Conservation (phyloP, 2,797 vertebrate species). For the Vultur gryphus region DNA sequence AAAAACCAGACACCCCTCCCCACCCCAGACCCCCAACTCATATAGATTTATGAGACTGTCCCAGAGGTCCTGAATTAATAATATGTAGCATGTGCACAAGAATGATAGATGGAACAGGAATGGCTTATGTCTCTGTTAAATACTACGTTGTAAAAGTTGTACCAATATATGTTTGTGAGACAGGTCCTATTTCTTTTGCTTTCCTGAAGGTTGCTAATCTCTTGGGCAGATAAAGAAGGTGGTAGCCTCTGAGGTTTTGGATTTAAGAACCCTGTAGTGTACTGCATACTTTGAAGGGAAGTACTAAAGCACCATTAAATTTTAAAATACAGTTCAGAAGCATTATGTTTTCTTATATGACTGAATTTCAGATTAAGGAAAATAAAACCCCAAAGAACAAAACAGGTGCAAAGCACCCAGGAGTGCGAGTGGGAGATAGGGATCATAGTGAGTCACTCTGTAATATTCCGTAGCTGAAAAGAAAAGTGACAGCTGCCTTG, state of each 20-base stretch:
- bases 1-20: neutral
- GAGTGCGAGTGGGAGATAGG: neutral
- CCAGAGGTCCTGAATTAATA: constrained; percentile 50
- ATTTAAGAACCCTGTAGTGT: neutral
- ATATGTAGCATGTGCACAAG: neutral
- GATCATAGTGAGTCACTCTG: neutral
- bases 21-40: neutral
- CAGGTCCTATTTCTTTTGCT: constrained; percentile 7
- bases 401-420: neutral
- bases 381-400: neutral
- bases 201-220: neutral
- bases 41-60: constrained; percentile 48
- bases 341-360: neutral
- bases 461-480: neutral
- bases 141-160: constrained; percentile 16
- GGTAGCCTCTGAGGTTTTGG: neutral
- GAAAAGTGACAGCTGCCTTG: neutral
- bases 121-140: constrained; percentile 55
- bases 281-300: neutral
- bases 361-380: neutral
- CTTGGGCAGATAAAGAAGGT: neutral
- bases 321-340: constrained; percentile 5
- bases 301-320: neutral
- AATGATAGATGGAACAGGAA: constrained; percentile 47
- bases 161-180: neutral